phyloP scores from a whole-genome alignment of 2,797 vertebrate species.

The Galaxias olidus region DNA sequence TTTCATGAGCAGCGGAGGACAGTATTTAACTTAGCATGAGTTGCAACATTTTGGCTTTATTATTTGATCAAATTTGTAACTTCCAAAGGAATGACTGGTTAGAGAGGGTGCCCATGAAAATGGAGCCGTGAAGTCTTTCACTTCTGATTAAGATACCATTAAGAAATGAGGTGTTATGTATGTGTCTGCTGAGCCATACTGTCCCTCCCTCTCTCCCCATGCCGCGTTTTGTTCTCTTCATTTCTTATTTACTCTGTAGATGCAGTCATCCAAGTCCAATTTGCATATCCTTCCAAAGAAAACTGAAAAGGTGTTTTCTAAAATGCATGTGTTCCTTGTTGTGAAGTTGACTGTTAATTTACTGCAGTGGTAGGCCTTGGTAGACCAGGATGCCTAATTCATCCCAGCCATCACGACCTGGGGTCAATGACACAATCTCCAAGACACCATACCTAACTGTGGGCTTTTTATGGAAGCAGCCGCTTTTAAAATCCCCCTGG shows the following conservation, averaged over 20 bases:
- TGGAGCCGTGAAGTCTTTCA: constrained; percentile 19
- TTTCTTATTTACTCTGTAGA: constrained; percentile 17
- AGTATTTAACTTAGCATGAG: no score
- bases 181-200: constrained; percentile 4
- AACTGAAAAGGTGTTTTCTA: not conserved
- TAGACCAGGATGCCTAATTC: no score
- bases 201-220: not conserved
- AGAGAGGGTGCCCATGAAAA: constrained; percentile 11
- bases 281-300: constrained; percentile 11
- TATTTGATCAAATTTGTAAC: no score
- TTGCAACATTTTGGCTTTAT: no score
- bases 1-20: no score
- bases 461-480: constrained; percentile 6
- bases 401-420: constrained; percentile 19
- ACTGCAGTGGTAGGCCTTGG: not conserved
- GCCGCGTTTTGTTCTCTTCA: constrained; percentile 17
- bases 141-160: constrained; percentile 33
- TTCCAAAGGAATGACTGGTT: no score
- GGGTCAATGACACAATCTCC: not conserved
- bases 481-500: constrained; percentile 12
- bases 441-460: not conserved
- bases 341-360: not conserved
- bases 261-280: constrained; percentile 15
- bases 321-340: not conserved
- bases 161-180: constrained; percentile 11